Evolutionary conservation across 2,888 invertebrate species (phyloP), one percentile per base, ranked within the genome.

Genomic region (Nemurella pictetii): DNA sequence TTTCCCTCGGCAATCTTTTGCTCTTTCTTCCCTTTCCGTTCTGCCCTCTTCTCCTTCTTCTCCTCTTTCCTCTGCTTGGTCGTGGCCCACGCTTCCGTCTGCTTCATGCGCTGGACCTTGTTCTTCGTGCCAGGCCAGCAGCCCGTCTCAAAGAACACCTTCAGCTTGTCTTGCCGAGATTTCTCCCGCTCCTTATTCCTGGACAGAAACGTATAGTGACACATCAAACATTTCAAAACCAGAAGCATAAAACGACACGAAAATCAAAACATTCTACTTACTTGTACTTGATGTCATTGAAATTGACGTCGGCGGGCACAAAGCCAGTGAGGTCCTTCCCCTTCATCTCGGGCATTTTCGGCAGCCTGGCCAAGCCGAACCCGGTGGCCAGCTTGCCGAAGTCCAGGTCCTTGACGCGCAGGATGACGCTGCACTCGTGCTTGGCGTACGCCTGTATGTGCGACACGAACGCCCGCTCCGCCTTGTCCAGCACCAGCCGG

Each of bases 331-430:
- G 87, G 27, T 93, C 92, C 86, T 91, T 91, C 73, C 94, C 94
- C 89, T 95, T 96, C 0, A 98, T 90, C 91, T 99, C 99, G 0
- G 99, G 98, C 98, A 99, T 99, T 89, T 95, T 94, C 0, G 99
- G 99, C 88, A 99, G 91, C 88, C 95, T 95, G 0, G 99, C 90
- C 0, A 99, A 93, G 0, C 98, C 99, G 90, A 97, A 99, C 83
- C 96, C 95, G 84, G 94, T 95, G 0, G 97, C 99, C 87, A 99
- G 91, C 87, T 94, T 93, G 4, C 95, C 96, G 87, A 99, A 91
- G 87, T 98, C 95, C 28, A 99, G 91, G 89, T 99, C 97, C 90
- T 97, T 98, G 25, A 97, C 91, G 88, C 95, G 93, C 86, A 99
- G 93, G 83, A 99, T 94, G 74, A 99, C 92, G 88, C 94, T 95